A percentile compares a stretch with the other conserved stretches of the same genome.
These are phyloP conservation scores for Hermodice carunculata DNA, from an alignment of 2,888 invertebrate species.

Conservation along the genomic window DNA sequence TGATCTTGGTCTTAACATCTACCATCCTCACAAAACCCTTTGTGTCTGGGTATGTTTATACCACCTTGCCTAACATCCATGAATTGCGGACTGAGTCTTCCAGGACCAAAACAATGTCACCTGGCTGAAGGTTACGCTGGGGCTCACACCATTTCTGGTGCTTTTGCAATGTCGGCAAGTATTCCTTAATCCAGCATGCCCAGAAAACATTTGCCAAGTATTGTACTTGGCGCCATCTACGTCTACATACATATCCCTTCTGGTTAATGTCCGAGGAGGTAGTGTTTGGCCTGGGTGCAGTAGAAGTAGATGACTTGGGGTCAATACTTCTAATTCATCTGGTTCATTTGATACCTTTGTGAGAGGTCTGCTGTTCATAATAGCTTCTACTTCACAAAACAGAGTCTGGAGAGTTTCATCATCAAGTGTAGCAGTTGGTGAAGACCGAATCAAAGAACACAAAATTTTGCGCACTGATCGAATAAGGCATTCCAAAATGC, in stretches of 20 bases:
- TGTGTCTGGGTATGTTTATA: too few species aligned
- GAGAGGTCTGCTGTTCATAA: slow-evolving; percentile 34
- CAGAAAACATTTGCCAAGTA: not conserved
- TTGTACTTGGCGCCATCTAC: slow-evolving; percentile 33
- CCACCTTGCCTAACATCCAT: too few species aligned
- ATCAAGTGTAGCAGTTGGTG: slow-evolving; percentile 21
- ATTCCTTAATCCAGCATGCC: not conserved
- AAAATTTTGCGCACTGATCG: slow-evolving; percentile 26
- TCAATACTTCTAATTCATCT: slow-evolving; percentile 26
- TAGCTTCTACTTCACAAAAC: slow-evolving; percentile 34
- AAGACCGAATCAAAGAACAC: slow-evolving; percentile 14
- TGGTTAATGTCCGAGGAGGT: slow-evolving; percentile 29
- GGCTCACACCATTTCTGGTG: not conserved
- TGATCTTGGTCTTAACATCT: too few species aligned
- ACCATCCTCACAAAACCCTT: too few species aligned
- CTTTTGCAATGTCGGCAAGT: not conserved
- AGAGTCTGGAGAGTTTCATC: slow-evolving; percentile 34
- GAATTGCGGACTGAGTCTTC: too few species aligned
- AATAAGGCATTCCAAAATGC: slow-evolving; percentile 39
- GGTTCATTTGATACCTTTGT: slow-evolving; percentile 18
- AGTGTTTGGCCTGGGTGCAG: not conserved
- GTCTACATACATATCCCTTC: slow-evolving; percentile 27
- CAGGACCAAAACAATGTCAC: not conserved
- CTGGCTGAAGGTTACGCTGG: not conserved
- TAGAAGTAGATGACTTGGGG: slow-evolving; percentile 35